phyloP scores from a whole-genome alignment of 2,888 invertebrate genomes.

The Petrolisthes cinctipes region DNA sequence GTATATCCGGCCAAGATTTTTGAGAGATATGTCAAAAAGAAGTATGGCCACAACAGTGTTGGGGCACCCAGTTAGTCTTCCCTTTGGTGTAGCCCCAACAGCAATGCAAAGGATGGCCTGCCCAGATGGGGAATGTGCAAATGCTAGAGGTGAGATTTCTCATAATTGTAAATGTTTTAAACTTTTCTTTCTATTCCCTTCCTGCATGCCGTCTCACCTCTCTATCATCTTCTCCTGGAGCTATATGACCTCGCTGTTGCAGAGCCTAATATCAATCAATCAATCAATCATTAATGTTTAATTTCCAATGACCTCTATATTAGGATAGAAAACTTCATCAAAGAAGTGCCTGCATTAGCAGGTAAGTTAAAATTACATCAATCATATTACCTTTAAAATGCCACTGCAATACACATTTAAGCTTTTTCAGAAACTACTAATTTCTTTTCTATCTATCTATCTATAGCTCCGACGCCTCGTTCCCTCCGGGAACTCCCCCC shows the following conservation, averaged over 20 bases:
- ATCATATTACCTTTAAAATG: neutral
- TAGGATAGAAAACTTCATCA: too few species aligned
- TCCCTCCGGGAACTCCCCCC: too few species aligned
- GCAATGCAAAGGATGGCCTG: slow-evolving; percentile 94
- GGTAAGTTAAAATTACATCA: too few species aligned
- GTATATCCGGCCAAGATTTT: slow-evolving; percentile 82
- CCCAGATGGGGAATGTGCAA: slow-evolving; percentile 87
- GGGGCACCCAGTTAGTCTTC: slow-evolving; percentile 77
- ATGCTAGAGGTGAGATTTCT: slow-evolving; percentile 77
- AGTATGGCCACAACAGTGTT: slow-evolving; percentile 77
- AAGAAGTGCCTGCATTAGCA: too few species aligned
- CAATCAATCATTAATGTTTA: too few species aligned
- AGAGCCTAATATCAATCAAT: too few species aligned
- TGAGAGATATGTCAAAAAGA: slow-evolving; percentile 80
- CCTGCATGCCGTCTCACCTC: too few species aligned
- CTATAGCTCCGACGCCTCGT: too few species aligned
- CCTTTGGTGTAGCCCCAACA: slow-evolving; percentile 85
- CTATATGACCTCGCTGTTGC: neutral
- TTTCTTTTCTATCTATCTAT: too few species aligned
- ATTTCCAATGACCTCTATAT: too few species aligned
- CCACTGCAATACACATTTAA: neutral
- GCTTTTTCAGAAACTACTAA: neutral
- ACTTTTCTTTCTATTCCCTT: slow-evolving; percentile 52
- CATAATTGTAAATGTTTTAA: neutral
- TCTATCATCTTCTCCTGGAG: neutral